Base-by-base conservation (phyloP, 2,888 invertebrate genomes). In the Gnatocerus cornutus region DNA sequence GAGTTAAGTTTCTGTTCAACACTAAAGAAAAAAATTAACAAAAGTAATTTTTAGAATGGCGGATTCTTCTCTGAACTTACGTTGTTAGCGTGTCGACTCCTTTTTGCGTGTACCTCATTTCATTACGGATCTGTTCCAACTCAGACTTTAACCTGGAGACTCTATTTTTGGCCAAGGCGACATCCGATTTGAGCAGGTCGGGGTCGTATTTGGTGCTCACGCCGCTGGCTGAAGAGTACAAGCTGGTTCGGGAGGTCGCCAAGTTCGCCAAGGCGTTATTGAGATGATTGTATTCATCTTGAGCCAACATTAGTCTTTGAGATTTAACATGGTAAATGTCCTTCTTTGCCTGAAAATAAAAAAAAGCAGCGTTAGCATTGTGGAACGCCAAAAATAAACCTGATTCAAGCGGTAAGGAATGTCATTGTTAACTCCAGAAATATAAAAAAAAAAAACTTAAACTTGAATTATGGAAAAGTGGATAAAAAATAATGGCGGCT, bases 271-370 rank as follows among this genome's bases (percentile, higher is more conserved):
- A 88, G 50, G 93, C 93, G 84, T 93, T 93, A 86, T 95, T 96
- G 71, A 98, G 90, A 84, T 96, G 95, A 83, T 96, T 94, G 87
- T 96, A 98, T 86, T 98, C 98, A 86, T 98, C 96, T 86, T 98
- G 96, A 62, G 98, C 98, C 79, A 98, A 88, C 81, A 93, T 91
- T 78, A 98, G 87, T 83, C 98, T 90, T 87, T 98, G 96, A 83
- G 97, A 95, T 86, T 98, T 98, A 74, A 98, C 93, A 86, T 96
- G 93, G 87, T 93, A 95, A 85, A 98, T 97, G 88, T 98, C 98
- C 85, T 96, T 95, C 87, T 98, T 98, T 78, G 97, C 97, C 95
- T 96, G 89, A n/a, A 84, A 46, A 9, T 9, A 43, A 43, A 46
- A 46, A 46, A 14, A 8, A 84, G 16, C 5, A 16, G 3, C 27